Evolutionary conservation across 2,113 vertebrate species (phyloP).

Genomic region (Petrocephalus microphthalmus): DNA sequence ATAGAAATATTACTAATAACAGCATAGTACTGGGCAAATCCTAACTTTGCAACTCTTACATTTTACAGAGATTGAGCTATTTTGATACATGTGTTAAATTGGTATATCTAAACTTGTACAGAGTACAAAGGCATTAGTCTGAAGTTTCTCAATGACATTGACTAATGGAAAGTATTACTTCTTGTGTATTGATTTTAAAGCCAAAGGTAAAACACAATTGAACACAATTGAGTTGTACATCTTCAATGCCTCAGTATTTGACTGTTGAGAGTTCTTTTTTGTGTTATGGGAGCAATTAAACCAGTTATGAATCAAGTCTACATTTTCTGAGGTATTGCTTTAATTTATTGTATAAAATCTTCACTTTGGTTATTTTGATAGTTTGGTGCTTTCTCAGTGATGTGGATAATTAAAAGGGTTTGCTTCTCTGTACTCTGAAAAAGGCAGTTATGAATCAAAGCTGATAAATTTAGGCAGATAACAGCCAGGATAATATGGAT

Average conservation of each 20-base stretch:
- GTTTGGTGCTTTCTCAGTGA: conserved; percentile 27
- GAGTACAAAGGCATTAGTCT: conserved; percentile 7
- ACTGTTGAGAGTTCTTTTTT: not conserved
- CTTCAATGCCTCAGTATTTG: conserved; percentile 14
- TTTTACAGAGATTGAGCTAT: not conserved
- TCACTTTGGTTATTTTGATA: not conserved
- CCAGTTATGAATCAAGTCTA: not conserved
- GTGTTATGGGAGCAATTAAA: not conserved
- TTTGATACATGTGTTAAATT: not conserved
- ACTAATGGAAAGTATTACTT: conserved; percentile 16
- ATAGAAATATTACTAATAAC: not conserved
- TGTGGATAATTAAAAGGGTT: conserved; percentile 19
- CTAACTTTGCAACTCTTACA: not conserved
- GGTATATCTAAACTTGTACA: conserved; percentile 13
- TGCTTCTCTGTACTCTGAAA: conserved; percentile 25
- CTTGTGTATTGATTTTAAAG: conserved; percentile 27
- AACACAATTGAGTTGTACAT: conserved; percentile 1
- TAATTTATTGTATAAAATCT: not conserved
- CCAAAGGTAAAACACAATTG: conserved; percentile 30
- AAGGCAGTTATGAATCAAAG: not conserved
- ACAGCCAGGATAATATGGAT: conserved; percentile 27
- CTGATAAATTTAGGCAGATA: conserved; percentile 5
- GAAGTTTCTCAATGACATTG: conserved; percentile 21
- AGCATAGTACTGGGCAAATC: not conserved
- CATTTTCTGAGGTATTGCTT: not conserved